These are phyloP conservation scores for Tinamus guttatus DNA, from an alignment of 2,113 vertebrate genomes.

Conservation along the genomic window DNA sequence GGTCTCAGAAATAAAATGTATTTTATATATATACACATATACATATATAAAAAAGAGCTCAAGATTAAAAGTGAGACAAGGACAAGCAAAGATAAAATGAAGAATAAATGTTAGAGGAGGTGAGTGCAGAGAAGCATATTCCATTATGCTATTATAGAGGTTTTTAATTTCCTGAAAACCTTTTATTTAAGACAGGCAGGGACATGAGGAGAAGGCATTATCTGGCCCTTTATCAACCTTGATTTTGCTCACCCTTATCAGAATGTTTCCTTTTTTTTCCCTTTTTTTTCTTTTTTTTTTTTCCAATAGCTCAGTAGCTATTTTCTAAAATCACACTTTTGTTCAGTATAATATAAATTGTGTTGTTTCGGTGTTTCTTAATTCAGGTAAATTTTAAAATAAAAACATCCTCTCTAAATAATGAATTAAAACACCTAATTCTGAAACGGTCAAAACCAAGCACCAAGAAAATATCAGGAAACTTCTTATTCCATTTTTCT, in stretches of 20 bases:
- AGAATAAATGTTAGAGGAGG: neutral
- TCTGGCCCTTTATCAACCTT: constrained; percentile 21
- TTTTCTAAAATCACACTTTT: neutral
- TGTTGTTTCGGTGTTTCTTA: constrained; percentile 10
- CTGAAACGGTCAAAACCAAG: constrained; percentile 9
- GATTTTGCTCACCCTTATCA: neutral
- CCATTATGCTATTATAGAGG: neutral
- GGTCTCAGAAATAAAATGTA: neutral
- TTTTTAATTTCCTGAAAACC: constrained; percentile 68
- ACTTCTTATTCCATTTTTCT: neutral
- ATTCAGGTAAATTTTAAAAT: constrained; percentile 7
- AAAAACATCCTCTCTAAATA: constrained; percentile 8
- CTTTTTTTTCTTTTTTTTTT: too few relatives aligned
- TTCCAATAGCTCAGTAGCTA: neutral
- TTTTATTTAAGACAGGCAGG: constrained; percentile 15
- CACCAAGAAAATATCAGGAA: constrained; percentile 4
- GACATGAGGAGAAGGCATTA: neutral
- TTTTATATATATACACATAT: neutral
- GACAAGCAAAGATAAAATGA: constrained; percentile 12
- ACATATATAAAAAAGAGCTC: neutral
- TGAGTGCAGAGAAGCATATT: constrained; percentile 2
- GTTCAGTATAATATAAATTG: neutral
- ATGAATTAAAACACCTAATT: neutral
- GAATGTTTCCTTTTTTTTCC: constrained; percentile 7
- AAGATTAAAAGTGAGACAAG: constrained; percentile 34